Evolutionary conservation across 2,888 invertebrate species (phyloP).

Genomic region (Andrena hattorfiana): DNA sequence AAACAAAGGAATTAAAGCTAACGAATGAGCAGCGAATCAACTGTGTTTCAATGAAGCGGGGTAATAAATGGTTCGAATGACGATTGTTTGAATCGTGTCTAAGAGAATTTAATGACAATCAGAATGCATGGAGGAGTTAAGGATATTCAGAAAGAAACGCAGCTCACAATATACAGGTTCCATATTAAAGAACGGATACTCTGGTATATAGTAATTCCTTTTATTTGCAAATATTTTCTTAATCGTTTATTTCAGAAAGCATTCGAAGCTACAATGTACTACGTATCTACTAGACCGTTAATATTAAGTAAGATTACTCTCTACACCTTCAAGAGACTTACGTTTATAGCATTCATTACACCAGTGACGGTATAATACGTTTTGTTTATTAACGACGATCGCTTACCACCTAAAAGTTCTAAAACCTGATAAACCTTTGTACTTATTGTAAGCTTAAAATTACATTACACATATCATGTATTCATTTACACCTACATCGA

Average conservation of each 20-base stretch:
- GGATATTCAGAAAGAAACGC: constrained; percentile 21
- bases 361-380: constrained; percentile 6
- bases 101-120: constrained; percentile 4
- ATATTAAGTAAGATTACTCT: neutral
- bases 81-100: neutral
- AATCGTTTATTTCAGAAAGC: constrained; percentile 21
- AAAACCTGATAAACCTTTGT: neutral
- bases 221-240: constrained; percentile 47
- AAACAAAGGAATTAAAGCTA: neutral
- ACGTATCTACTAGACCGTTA: constrained; percentile 1
- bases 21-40: neutral
- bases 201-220: constrained; percentile 8
- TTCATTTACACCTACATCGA: neutral
- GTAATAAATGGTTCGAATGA: neutral
- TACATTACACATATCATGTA: neutral
- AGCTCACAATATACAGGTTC: constrained; percentile 10
- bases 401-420: too few species aligned
- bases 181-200: constrained; percentile 37
- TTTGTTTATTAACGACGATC: neutral
- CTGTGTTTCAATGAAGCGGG: neutral
- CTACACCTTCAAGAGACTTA: neutral
- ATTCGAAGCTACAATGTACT: constrained; percentile 32
- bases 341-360: neutral
- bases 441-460: constrained; percentile 7
- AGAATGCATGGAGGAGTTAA: constrained; percentile 9